Conservation (phyloP, 2,888 invertebrate species). For the Sepiola atlantica region DNA sequence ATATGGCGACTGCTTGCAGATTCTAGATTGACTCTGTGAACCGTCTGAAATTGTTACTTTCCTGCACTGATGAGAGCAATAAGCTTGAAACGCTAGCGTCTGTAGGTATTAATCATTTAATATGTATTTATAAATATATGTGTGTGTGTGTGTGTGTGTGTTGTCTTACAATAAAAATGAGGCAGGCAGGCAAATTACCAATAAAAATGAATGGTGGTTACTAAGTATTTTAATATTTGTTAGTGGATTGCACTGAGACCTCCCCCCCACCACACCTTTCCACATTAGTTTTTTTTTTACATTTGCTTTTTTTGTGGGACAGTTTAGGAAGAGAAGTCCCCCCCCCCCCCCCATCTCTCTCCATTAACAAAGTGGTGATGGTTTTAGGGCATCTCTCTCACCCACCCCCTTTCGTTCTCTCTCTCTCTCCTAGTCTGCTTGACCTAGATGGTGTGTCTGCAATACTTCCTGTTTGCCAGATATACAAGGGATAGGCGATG, state of each 20-base stretch:
- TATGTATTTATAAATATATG: no score
- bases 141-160: no score
- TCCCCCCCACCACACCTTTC: neutral
- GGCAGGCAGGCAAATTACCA: neutral
- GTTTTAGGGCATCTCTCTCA: neutral
- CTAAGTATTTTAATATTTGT: conserved; percentile 32
- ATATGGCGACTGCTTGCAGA: no score
- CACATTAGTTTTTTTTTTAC: no score
- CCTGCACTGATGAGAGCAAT: no score
- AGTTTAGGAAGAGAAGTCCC: conserved; percentile 15
- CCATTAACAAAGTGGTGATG: neutral
- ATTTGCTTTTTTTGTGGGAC: neutral
- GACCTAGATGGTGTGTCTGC: conserved; percentile 32
- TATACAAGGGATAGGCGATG: conserved; percentile 22
- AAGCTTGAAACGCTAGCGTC: no score
- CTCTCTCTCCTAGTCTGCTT: conserved; percentile 32
- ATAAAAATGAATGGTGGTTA: neutral
- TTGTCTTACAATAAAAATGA: neutral
- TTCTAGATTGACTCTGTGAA: no score
- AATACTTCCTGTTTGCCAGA: conserved; percentile 32
- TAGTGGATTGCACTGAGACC: neutral
- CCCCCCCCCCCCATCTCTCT: neutral
- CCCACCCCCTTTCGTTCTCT: neutral
- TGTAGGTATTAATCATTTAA: no score
- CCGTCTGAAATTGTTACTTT: no score